A percentile compares a stretch with the other conserved stretches of the same genome.
These are phyloP conservation scores for Acrocephalus scirpaceus DNA, from an alignment of 2,797 vertebrate species.

Conservation along the genomic window DNA sequence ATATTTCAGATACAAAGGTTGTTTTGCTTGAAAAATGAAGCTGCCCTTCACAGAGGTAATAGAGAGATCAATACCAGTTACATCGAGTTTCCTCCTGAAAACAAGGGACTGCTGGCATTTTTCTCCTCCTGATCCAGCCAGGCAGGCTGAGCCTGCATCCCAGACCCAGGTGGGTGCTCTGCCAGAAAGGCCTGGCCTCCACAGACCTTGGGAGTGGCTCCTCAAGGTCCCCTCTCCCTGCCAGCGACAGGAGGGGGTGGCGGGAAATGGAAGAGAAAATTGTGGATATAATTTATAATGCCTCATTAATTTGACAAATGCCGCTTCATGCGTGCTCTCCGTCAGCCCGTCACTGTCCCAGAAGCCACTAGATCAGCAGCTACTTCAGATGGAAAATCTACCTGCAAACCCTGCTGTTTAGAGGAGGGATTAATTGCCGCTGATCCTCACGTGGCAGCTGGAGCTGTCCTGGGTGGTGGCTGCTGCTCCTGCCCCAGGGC, in stretches of 20 bases:
- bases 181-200: background rate
- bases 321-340: background rate
- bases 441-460: background rate
- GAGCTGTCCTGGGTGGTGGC: background rate
- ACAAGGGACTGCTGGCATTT: background rate
- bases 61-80: slow-evolving; percentile 60
- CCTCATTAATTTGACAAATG: slow-evolving; percentile 67
- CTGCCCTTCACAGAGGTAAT: slow-evolving; percentile 59
- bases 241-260: background rate
- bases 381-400: slow-evolving; percentile 36
- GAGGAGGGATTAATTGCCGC: background rate
- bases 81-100: background rate
- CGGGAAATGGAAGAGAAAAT: slow-evolving; percentile 34
- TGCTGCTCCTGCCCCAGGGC: background rate
- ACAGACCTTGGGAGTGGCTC: background rate
- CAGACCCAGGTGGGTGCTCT: fast-evolving
- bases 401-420: slow-evolving; percentile 31
- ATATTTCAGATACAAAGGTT: slow-evolving; percentile 36
- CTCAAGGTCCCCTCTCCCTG: background rate
- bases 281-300: slow-evolving; percentile 56
- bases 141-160: background rate
- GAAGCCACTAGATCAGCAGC: slow-evolving; percentile 23
- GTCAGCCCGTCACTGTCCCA: slow-evolving; percentile 35
- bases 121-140: background rate
- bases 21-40: slow-evolving; percentile 62